phyloP scores from a whole-genome alignment of 92 coral and sea anemone species.

The Diadumene lineata region DNA sequence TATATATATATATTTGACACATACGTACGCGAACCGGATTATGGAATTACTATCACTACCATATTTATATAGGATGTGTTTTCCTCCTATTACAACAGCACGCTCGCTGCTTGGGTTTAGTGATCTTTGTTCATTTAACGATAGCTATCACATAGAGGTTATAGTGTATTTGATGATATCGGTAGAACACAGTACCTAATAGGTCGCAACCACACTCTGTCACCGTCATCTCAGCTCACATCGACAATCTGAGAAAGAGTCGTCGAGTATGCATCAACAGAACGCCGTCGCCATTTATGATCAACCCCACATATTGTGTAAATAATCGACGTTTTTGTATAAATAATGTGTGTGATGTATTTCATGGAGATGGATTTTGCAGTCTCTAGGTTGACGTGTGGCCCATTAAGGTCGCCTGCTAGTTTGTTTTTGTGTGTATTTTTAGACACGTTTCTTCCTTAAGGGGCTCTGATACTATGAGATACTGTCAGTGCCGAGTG shows the following conservation, averaged over 20 bases:
- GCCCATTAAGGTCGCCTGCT: neutral
- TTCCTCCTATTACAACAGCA: too few relatives aligned
- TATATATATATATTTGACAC: too few relatives aligned
- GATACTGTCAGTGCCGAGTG: neutral
- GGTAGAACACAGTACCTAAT: neutral
- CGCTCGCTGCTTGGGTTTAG: too few relatives aligned
- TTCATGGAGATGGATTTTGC: neutral
- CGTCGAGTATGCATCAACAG: neutral
- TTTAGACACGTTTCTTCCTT: neutral
- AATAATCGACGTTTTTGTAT: neutral
- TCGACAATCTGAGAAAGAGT: neutral
- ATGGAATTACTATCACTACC: too few relatives aligned
- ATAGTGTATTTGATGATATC: neutral
- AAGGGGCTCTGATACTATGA: neutral
- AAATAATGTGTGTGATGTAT: neutral
- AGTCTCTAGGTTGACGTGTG: neutral
- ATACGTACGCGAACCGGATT: too few relatives aligned
- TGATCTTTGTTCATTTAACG: neutral
- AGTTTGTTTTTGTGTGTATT: neutral
- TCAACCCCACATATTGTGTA: neutral
- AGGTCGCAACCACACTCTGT: neutral
- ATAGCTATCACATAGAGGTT: neutral
- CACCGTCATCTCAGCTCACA: neutral
- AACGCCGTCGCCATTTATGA: neutral
- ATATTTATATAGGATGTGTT: too few relatives aligned